Percentiles rank a stretch among this genome's conserved stretches.
Evolutionary conservation across 2,888 invertebrate species (phyloP).

Genomic region (Plagodis pulveraria): DNA sequence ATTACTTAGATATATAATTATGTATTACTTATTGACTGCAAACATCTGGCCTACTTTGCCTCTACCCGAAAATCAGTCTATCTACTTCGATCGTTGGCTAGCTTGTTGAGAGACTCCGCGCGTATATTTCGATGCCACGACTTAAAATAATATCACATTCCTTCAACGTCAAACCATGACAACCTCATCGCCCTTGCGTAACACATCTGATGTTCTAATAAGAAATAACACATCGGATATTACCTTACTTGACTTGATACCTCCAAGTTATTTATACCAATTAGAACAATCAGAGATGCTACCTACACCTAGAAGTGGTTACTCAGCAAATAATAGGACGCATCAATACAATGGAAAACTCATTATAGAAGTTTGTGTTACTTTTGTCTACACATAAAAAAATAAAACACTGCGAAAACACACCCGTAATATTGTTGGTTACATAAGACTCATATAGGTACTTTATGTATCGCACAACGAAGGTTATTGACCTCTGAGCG

Average conservation of each 20-base stretch:
- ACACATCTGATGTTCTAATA: slow-evolving; percentile 1
- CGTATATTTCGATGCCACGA: slow-evolving; percentile 55
- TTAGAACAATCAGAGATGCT: not conserved
- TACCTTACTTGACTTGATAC: too few relatives aligned
- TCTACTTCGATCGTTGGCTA: slow-evolving; percentile 74
- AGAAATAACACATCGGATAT: not conserved
- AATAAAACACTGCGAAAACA: too few relatives aligned
- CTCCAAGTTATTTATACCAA: not conserved
- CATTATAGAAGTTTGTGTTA: too few relatives aligned
- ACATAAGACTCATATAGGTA: too few relatives aligned
- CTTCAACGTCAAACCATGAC: slow-evolving; percentile 56
- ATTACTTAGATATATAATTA: slow-evolving; percentile 57
- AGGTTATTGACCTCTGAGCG: too few relatives aligned
- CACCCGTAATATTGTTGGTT: too few relatives aligned
- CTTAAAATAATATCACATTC: slow-evolving; percentile 83
- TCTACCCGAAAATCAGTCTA: slow-evolving; percentile 84
- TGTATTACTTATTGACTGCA: slow-evolving; percentile 75
- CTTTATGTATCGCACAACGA: too few relatives aligned
- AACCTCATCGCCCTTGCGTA: slow-evolving; percentile 7
- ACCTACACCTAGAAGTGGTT: not conserved
- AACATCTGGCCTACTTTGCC: slow-evolving; percentile 75
- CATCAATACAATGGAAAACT: not conserved
- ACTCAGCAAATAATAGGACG: not conserved
- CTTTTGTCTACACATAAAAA: too few relatives aligned
- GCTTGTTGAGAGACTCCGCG: slow-evolving; percentile 59